Percentiles rank a stretch among this genome's conserved stretches.
Evolutionary conservation across 2,113 vertebrate genomes (phyloP).

Genomic region (Macrotis lagotis): DNA sequence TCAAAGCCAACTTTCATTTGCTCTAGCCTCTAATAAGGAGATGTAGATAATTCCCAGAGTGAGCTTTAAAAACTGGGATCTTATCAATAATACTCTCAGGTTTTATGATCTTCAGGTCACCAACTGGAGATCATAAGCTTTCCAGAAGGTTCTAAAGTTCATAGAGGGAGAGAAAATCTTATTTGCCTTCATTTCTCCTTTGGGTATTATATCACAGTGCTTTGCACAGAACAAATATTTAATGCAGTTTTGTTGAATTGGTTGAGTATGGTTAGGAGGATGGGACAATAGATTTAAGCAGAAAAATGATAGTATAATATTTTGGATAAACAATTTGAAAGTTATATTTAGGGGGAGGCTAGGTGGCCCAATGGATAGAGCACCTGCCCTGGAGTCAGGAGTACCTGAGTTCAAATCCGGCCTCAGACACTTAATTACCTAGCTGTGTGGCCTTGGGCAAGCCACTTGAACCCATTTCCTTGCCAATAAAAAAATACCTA

Average conservation of each 20-base stretch:
- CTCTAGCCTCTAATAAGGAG: background rate
- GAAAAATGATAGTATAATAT: background rate
- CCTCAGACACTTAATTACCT: too few species aligned
- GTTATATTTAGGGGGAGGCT: background rate
- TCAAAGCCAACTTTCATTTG: background rate
- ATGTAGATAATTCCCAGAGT: background rate
- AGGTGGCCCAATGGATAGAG: too few species aligned
- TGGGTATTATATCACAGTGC: background rate
- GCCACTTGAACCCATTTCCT: too few species aligned
- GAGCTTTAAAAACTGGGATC: background rate
- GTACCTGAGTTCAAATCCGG: too few species aligned
- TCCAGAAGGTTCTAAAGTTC: background rate
- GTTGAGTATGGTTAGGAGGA: background rate
- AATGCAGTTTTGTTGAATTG: background rate
- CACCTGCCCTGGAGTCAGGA: too few species aligned
- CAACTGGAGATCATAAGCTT: background rate
- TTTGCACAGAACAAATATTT: background rate
- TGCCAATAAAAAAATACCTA: too few species aligned
- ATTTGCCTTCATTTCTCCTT: background rate
- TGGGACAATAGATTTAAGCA: background rate
- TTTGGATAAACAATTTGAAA: background rate
- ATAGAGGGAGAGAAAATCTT: background rate
- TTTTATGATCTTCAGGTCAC: too few species aligned
- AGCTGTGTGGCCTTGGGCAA: too few species aligned
- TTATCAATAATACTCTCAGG: background rate